These are phyloP conservation scores for Zaprionus lineosus DNA, from an alignment of 2,888 invertebrate genomes.

Conservation along the genomic window DNA sequence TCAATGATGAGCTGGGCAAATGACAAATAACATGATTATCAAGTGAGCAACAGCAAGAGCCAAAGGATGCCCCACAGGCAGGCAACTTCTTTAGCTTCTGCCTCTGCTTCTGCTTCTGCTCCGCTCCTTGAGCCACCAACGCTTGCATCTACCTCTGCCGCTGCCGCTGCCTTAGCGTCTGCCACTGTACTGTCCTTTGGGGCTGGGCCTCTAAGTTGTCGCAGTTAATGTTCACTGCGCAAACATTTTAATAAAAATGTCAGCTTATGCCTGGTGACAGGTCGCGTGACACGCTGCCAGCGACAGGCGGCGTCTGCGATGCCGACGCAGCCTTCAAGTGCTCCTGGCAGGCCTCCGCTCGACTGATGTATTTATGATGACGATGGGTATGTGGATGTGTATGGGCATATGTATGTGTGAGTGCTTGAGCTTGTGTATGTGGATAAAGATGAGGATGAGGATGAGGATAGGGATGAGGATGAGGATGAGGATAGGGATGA, in stretches of 20 bases:
- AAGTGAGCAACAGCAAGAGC: slow-evolving; percentile 50
- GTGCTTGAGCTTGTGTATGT: too few relatives aligned
- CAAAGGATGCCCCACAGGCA: background rate
- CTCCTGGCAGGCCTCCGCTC: slow-evolving; percentile 41
- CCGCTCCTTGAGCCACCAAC: too few relatives aligned
- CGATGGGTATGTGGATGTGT: slow-evolving; percentile 17
- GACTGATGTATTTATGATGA: slow-evolving; percentile 74
- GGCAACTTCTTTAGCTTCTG: background rate
- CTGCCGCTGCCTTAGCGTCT: background rate
- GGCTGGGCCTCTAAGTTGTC: slow-evolving; percentile 47
- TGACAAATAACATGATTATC: slow-evolving; percentile 49
- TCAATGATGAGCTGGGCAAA: slow-evolving; percentile 41
- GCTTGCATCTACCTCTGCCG: too few relatives aligned
- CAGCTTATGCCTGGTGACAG: slow-evolving; percentile 74
- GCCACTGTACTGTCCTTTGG: slow-evolving; percentile 11
- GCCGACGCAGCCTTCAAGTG: slow-evolving; percentile 55
- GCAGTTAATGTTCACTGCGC: slow-evolving; percentile 59
- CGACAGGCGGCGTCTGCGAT: slow-evolving; percentile 56
- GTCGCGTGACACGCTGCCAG: slow-evolving; percentile 78
- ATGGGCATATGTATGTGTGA: slow-evolving; percentile 5
- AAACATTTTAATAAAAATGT: slow-evolving; percentile 81
- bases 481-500: background rate
- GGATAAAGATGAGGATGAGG: background rate
- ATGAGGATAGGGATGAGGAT: background rate
- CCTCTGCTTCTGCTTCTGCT: background rate